Conservation (phyloP, 2,888 invertebrate species). For the Ischnura elegans region DNA sequence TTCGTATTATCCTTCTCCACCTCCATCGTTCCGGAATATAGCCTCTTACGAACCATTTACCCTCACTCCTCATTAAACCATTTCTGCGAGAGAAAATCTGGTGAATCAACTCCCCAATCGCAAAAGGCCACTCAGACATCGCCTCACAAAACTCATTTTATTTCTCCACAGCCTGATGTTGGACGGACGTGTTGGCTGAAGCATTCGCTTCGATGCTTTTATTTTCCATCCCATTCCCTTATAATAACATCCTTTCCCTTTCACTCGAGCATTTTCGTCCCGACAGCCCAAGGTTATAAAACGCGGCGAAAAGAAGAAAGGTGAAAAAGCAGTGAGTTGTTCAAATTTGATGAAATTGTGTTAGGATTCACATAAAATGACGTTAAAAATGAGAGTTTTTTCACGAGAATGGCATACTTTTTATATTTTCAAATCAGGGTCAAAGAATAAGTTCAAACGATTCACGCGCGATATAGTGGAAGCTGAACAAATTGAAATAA, state of each 20-base stretch:
- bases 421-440: too few relatives aligned
- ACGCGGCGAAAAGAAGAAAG: too few relatives aligned
- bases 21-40: not conserved
- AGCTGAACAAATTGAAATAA: too few relatives aligned
- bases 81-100: not conserved
- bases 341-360: too few relatives aligned
- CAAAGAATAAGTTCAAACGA: too few relatives aligned
- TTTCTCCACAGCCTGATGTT: not conserved
- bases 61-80: slow-evolving; percentile 31
- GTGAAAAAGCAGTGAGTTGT: too few relatives aligned
- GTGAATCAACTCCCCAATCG: not conserved
- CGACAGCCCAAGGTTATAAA: not conserved
- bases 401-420: too few relatives aligned
- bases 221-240: not conserved
- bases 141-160: not conserved
- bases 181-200: not conserved
- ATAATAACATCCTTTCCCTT: not conserved
- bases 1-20: not conserved
- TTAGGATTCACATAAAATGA: too few relatives aligned
- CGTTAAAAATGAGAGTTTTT: too few relatives aligned
- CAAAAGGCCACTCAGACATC: not conserved
- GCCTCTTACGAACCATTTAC: slow-evolving; percentile 5
- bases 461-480: too few relatives aligned
- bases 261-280: not conserved
- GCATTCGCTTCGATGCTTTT: not conserved